Evolutionary conservation across 2,113 vertebrate species (phyloP), one percentile per base, ranked within the genome.

Genomic region (Ramphastos sulfuratus): DNA sequence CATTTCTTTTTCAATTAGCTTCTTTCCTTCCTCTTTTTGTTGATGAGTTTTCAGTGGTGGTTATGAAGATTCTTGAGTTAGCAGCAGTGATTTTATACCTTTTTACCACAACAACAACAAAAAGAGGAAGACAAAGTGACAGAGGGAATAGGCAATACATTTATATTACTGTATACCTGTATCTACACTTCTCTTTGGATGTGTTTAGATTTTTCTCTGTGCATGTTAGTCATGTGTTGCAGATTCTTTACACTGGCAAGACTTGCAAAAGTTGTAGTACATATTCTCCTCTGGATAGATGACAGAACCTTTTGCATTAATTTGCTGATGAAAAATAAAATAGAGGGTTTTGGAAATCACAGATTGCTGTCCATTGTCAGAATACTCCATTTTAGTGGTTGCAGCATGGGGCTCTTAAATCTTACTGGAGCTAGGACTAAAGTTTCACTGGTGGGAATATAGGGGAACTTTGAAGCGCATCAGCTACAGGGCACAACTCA

Each of bases 101-200:
- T 93, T 79, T 39, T 17, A 33, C 16, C 28, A 63, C 21, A n/a
- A 14, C 15, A 16, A 44, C 44, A 44, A 44, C 44, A 12, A 19
- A 11, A 50, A 71, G 21, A 20, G 28, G 12, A 39, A 76, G 59
- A 44, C 7, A 12, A 55, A 28, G 21, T 15, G 52, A 8, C 15
- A 8, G 25, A 75, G 20, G 11, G 37, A n/a, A n/a, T n/a, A n/a
- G n/a, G n/a, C n/a, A 15, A 27, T 60, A 20, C 19, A 13, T 28
- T 59, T 69, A 3, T 7, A 2, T 52, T 59, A 1, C 17, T 60
- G 0, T 37, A 0, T 70, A 6, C 21, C 31, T 39, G 30, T 30
- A 73, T 37, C 54, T 72, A 2, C 39, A 19, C 6, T 5, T 58
- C 8, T 66, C 1, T 58, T 72, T 42, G 17, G 46, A 0, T 14